phyloP scores from a whole-genome alignment of 2,888 invertebrate species.

The Chesias legatella region DNA sequence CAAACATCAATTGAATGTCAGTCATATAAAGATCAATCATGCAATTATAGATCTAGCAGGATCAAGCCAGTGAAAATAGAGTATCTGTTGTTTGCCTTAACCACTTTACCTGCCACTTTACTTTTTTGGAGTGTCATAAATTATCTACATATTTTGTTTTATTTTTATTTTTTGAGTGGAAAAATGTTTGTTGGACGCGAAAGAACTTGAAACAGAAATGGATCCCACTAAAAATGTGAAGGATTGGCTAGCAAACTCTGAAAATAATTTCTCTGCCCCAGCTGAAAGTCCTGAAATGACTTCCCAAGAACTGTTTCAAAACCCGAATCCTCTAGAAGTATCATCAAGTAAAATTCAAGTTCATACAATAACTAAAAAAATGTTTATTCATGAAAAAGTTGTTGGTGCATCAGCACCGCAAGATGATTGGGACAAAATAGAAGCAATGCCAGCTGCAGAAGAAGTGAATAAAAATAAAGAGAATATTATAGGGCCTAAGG shows the following conservation, averaged over 20 bases:
- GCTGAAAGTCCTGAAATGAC: slow-evolving; percentile 42
- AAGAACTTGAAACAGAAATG: slow-evolving; percentile 36
- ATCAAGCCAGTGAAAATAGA: too few relatives aligned
- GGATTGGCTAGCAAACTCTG: slow-evolving; percentile 63
- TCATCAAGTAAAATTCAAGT: slow-evolving; percentile 53
- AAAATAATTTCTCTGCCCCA: slow-evolving; percentile 66
- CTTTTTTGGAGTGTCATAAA: too few relatives aligned
- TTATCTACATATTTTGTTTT: not conserved
- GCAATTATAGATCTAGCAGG: too few relatives aligned
- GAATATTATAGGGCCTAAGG: slow-evolving; percentile 50
- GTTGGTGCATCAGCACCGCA: slow-evolving; percentile 46
- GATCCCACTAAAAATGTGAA: slow-evolving; percentile 59
- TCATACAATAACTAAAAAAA: slow-evolving; percentile 44
- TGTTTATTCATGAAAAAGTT: slow-evolving; percentile 38
- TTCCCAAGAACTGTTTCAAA: slow-evolving; percentile 38
- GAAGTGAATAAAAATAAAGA: slow-evolving; percentile 39
- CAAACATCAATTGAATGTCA: too few relatives aligned
- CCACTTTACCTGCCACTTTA: too few relatives aligned
- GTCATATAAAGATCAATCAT: too few relatives aligned
- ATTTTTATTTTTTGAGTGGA: slow-evolving; percentile 49
- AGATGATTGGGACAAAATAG: slow-evolving; percentile 72
- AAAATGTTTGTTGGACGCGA: slow-evolving; percentile 44
- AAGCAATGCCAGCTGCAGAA: slow-evolving; percentile 52
- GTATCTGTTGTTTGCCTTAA: too few relatives aligned
- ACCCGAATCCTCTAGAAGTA: slow-evolving; percentile 36